phyloP scores from a whole-genome alignment of 2,797 vertebrate species.

The Pteropus rufus region DNA sequence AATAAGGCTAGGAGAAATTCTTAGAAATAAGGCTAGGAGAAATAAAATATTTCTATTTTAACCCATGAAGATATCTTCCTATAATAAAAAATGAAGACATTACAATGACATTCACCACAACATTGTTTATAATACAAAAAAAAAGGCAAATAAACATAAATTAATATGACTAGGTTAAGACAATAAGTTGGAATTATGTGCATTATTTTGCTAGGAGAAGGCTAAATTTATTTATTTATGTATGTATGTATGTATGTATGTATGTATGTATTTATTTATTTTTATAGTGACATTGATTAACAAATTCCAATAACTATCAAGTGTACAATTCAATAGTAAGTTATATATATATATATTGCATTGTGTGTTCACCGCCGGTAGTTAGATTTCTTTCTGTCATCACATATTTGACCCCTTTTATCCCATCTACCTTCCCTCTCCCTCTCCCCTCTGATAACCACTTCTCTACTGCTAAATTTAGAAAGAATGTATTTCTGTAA shows the following conservation, averaged over 20 bases:
- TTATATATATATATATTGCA: no score
- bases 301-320: no score
- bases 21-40: background rate
- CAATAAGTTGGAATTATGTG: background rate
- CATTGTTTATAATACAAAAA: background rate
- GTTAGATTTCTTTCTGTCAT: no score
- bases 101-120: background rate
- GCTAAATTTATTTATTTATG: background rate
- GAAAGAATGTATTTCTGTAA: background rate
- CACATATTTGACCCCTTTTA: no score
- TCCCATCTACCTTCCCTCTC: no score
- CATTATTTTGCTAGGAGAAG: background rate
- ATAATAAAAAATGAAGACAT: background rate
- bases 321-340: no score
- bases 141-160: background rate
- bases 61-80: background rate
- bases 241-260: no score
- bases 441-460: no score
- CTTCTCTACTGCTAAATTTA: no score
- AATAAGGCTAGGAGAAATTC: background rate
- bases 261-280: no score
- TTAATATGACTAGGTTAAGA: background rate
- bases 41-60: background rate
- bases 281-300: no score
- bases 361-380: no score